phyloP scores from a whole-genome alignment of 2,797 vertebrate genomes.

The Falco novaeseelandiae region DNA sequence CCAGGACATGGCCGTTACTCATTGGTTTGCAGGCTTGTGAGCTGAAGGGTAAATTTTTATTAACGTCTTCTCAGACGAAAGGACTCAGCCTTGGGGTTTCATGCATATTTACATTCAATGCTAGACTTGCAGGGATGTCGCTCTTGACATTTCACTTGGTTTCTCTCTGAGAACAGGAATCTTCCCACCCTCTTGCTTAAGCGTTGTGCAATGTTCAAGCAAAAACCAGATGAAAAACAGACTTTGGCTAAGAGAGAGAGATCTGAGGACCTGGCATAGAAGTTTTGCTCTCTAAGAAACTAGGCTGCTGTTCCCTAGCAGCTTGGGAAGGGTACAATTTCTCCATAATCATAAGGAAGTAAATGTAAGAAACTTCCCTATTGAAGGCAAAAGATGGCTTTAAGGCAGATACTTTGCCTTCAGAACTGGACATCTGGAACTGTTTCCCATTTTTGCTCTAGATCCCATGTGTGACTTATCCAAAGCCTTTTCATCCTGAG shows the following conservation, averaged over 20 bases:
- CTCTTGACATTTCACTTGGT: constrained; percentile 6
- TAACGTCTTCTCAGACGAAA: background rate
- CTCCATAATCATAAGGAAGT: background rate
- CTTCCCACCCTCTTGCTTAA: background rate
- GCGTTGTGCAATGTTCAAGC: background rate
- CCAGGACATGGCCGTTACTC: background rate
- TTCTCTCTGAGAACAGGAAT: background rate
- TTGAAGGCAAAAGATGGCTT: background rate
- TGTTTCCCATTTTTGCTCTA: background rate
- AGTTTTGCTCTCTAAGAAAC: background rate
- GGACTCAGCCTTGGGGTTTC: constrained; percentile 11
- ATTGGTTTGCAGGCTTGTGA: background rate
- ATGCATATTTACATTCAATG: constrained; percentile 1
- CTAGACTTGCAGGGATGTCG: background rate
- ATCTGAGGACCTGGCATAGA: background rate
- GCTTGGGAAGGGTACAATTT: background rate
- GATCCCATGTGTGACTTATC: background rate
- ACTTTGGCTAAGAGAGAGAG: background rate
- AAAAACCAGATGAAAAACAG: background rate
- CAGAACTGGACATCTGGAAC: background rate
- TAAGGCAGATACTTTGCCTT: background rate
- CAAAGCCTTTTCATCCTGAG: background rate
- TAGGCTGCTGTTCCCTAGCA: background rate
- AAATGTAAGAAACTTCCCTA: background rate
- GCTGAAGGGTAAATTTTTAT: constrained; percentile 8